Conservation (phyloP, 1,140 invertebrate species). For the Adelges cooleyi region DNA sequence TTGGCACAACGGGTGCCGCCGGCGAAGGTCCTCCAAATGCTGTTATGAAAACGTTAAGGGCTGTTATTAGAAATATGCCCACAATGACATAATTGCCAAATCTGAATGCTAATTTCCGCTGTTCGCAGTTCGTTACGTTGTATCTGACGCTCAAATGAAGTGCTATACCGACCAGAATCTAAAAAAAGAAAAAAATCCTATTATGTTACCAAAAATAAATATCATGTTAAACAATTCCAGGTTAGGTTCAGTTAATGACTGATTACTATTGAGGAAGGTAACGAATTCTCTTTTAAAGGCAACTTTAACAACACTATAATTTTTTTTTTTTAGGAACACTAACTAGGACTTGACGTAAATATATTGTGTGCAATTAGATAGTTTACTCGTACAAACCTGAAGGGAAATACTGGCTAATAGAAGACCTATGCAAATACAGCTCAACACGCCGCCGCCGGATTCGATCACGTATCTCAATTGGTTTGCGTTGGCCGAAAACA, state of each 20-base stretch:
- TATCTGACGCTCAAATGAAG: constrained; percentile 8
- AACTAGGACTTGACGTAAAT: too few relatives aligned
- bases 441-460: constrained; percentile 35
- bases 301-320: too few relatives aligned
- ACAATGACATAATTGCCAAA: background rate
- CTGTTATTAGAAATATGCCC: constrained; percentile 20
- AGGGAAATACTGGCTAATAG: constrained; percentile 5
- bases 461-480: constrained; percentile 76
- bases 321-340: too few relatives aligned
- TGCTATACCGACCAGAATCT: constrained; percentile 8
- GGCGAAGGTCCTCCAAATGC: constrained; percentile 4
- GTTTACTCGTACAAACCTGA: background rate
- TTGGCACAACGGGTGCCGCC: too few relatives aligned
- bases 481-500: constrained; percentile 71
- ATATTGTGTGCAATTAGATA: too few relatives aligned
- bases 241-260: too few relatives aligned
- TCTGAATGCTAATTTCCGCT: constrained; percentile 6
- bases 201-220: too few relatives aligned
- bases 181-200: background rate
- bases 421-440: background rate
- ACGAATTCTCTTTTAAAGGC: too few relatives aligned
- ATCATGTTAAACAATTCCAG: too few relatives aligned
- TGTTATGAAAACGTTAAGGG: constrained; percentile 17
- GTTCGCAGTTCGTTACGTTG: constrained; percentile 3
- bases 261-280: too few relatives aligned